Base-by-base conservation (phyloP, 2,888 invertebrate species). In the Drosophila melanosoma region DNA sequence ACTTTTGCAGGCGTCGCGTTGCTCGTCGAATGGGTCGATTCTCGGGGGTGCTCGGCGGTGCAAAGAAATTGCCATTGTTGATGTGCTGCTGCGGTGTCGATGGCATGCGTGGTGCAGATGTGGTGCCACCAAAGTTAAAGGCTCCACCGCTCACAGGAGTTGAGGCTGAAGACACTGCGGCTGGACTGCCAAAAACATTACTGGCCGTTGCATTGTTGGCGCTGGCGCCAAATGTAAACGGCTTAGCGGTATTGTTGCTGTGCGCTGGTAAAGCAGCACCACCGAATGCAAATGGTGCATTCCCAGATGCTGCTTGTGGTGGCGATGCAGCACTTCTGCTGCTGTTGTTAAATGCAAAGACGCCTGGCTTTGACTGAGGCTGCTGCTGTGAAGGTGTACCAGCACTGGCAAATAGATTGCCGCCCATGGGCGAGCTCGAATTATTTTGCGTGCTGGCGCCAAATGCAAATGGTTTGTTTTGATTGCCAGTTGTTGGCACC, bases 1-100 rank as follows among this genome's bases (percentile, higher is more conserved):
- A 91, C 63, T 91, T 92, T 49, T 91, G 90, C 32, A 91, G 74
- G 10, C 92, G 91, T 23, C 92, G 74, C 5, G 92, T 91, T 11
- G 92, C 92, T 5, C 88, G 87, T 36, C 91, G 81, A 0, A 91
- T 89, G 15, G 77, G 90, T 5, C 92, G 89, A 45, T 71, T 74
- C 8, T 78, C 80, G 6, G 78, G 60, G 1, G 85, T 69, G 23
- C 69, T 66, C 1, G 85, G 79, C 53, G 83, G 76, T 5, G 87
- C 79, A 68, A 90, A 91, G 10, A 86, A 23, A 59, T 91, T 91
- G 8, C 85, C 88, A 40, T 66, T 72, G 32, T 80, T 80, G 5
- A 68, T 12, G 33, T 82, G 85, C 32, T 82, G 84, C 56, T 74
- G 81, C 6, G 79, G 29, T 12, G 68, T 60, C 1, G 72, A 2